These are phyloP conservation scores for Anthophora plumipes DNA, from an alignment of 2,888 invertebrate species.

Conservation along the genomic window DNA sequence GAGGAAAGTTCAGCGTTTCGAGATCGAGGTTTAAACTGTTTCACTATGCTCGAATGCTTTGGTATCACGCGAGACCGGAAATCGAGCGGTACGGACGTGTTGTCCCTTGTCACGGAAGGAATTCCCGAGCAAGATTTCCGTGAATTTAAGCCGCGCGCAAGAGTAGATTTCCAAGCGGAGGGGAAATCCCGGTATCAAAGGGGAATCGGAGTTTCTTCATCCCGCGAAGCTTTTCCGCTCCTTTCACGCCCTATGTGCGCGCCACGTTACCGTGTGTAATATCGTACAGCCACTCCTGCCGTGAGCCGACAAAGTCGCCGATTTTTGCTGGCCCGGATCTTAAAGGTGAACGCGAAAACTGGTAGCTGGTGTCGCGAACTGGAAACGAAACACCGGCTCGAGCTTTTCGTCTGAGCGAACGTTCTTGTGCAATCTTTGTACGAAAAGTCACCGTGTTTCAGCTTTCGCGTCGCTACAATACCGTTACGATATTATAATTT, in stretches of 20 bases:
- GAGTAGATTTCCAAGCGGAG: slow-evolving; percentile 6
- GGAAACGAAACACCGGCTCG: slow-evolving; percentile 31
- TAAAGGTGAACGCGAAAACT: slow-evolving; percentile 47
- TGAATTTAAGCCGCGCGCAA: slow-evolving; percentile 14
- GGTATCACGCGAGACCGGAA: slow-evolving; percentile 13
- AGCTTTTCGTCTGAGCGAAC: neutral
- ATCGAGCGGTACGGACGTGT: slow-evolving; percentile 8
- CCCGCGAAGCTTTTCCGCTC: neutral
- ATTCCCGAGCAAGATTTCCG: slow-evolving; percentile 28
- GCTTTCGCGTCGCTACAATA: too few relatives aligned
- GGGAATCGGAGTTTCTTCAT: slow-evolving; percentile 22
- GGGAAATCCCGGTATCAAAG: slow-evolving; percentile 24
- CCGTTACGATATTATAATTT: neutral
- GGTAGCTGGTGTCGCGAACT: slow-evolving; percentile 15
- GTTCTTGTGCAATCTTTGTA: slow-evolving; percentile 15
- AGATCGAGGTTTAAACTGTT: neutral
- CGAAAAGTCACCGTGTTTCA: too few relatives aligned
- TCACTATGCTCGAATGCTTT: too few relatives aligned
- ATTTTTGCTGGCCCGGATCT: slow-evolving; percentile 38
- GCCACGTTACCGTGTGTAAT: slow-evolving; percentile 7
- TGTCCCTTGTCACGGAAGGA: slow-evolving; percentile 9
- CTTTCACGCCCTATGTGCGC: slow-evolving; percentile 1
- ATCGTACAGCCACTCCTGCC: slow-evolving; percentile 17
- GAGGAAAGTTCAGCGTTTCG: neutral
- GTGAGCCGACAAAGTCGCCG: slow-evolving; percentile 17